A percentile compares a stretch with the other conserved stretches of the same genome.
phyloP scores from a whole-genome alignment of 64 coral and sea anemone genomes.

The Montipora foliosa region DNA sequence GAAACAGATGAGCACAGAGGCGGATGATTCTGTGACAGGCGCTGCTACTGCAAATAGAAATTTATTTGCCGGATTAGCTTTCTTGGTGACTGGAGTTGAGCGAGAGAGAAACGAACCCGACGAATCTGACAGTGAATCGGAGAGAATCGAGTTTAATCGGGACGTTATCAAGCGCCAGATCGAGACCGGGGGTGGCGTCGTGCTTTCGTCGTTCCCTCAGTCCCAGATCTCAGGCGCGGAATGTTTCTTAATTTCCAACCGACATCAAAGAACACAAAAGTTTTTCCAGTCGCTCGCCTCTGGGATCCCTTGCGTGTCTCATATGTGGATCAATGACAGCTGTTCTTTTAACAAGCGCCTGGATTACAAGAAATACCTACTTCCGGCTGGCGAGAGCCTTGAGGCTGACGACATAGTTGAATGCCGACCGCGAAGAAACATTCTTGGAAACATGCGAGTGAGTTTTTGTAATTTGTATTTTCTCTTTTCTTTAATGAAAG shows the following conservation, averaged over 20 bases:
- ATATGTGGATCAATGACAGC: slow-evolving; percentile 90
- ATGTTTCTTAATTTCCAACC: slow-evolving; percentile 87
- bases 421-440: slow-evolving; percentile 55
- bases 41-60: slow-evolving; percentile 59
- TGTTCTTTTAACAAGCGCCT: slow-evolving; percentile 42
- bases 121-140: slow-evolving; percentile 80
- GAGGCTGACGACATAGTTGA: slow-evolving; percentile 77
- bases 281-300: slow-evolving; percentile 91
- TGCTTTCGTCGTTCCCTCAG: slow-evolving; percentile 71
- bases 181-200: slow-evolving; percentile 86
- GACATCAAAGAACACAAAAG: slow-evolving; percentile 86
- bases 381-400: slow-evolving; percentile 74
- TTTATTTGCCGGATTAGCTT: slow-evolving; percentile 87
- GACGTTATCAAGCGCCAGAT: slow-evolving; percentile 70
- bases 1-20: slow-evolving; percentile 22
- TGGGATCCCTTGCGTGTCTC: slow-evolving; percentile 87
- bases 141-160: slow-evolving; percentile 70
- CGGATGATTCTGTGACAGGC: background rate
- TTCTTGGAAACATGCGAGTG: slow-evolving; percentile 80
- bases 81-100: slow-evolving; percentile 74
- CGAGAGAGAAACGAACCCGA: slow-evolving; percentile 14
- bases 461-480: slow-evolving; percentile 4
- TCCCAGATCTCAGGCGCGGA: slow-evolving; percentile 69
- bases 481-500: no score
- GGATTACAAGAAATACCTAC: slow-evolving; percentile 72